phyloP scores from a whole-genome alignment of 2,888 invertebrate genomes.

The Sinhomidia bicolor region DNA sequence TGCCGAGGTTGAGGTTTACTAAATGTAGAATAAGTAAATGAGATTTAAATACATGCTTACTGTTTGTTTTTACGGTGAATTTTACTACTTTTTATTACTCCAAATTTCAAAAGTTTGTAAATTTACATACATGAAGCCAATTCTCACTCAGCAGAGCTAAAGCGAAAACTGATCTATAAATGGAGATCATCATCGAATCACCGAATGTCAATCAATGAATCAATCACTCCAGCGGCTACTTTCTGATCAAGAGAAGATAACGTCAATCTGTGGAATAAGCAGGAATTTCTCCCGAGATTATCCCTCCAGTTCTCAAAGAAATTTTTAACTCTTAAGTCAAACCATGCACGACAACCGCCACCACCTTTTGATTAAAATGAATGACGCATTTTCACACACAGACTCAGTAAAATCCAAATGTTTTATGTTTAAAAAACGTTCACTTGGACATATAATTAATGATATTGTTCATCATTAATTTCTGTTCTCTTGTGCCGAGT shows the following conservation, averaged over 20 bases:
- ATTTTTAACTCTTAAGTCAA: slow-evolving; percentile 8
- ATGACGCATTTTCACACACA: slow-evolving; percentile 77
- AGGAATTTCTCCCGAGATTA: slow-evolving; percentile 33
- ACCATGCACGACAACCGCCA: slow-evolving; percentile 75
- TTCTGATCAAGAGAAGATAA: slow-evolving; percentile 53
- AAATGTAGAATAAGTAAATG: no score
- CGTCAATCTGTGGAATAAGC: background rate
- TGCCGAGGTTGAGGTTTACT: slow-evolving; percentile 67
- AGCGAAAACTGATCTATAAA: slow-evolving; percentile 27
- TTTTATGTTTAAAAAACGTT: no score
- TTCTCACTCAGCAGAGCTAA: slow-evolving; percentile 69
- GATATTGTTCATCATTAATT: no score
- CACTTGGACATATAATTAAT: no score
- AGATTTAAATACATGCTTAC: no score
- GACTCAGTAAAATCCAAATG: slow-evolving; percentile 54
- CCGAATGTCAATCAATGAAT: slow-evolving; percentile 67
- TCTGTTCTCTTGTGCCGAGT: no score
- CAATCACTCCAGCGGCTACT: slow-evolving; percentile 57
- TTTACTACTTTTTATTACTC: no score
- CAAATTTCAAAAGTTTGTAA: no score
- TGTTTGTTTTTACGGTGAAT: no score
- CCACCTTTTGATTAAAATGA: slow-evolving; percentile 77
- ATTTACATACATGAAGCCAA: no score
- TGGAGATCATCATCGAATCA: slow-evolving; percentile 36
- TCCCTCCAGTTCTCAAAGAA: background rate